Conservation (phyloP, 2,888 invertebrate genomes). For the Dasysyrphus albostriatus region DNA sequence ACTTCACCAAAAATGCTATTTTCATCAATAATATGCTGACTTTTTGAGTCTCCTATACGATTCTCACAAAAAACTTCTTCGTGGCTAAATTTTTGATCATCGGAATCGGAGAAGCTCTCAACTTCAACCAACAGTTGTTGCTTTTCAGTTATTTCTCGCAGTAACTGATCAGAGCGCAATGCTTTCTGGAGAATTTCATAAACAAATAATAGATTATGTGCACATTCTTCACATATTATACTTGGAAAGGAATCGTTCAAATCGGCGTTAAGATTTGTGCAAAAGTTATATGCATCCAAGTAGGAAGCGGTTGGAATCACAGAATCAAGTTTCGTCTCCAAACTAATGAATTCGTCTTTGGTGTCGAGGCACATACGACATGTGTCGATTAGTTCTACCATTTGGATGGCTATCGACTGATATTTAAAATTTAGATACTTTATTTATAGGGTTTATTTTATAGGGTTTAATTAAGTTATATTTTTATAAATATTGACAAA, state of each 20-base stretch:
- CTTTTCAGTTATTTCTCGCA: constrained; percentile 41
- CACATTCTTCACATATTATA: constrained; percentile 73
- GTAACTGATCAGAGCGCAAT: constrained; percentile 52
- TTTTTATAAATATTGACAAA: neutral
- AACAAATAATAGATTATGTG: constrained; percentile 56
- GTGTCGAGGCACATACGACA: constrained; percentile 76
- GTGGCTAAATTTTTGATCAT: neutral
- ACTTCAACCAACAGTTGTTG: neutral
- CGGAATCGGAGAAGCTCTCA: neutral
- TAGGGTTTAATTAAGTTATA: neutral
- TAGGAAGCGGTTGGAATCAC: constrained; percentile 9
- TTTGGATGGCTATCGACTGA: neutral
- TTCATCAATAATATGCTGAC: neutral
- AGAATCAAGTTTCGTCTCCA: constrained; percentile 68
- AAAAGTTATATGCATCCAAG: constrained; percentile 74
- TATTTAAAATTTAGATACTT: neutral
- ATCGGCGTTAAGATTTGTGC: constrained; percentile 69
- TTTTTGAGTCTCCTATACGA: too few species aligned
- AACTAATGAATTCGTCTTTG: constrained; percentile 69
- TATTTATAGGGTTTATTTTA: neutral
- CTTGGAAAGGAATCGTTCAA: constrained; percentile 73
- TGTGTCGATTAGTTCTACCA: constrained; percentile 35
- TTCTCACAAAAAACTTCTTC: neutral
- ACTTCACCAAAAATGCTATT: neutral
- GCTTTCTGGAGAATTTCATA: constrained; percentile 69